Base-by-base conservation (phyloP, 2,113 vertebrate genomes). In the Seriola aureovittata region DNA sequence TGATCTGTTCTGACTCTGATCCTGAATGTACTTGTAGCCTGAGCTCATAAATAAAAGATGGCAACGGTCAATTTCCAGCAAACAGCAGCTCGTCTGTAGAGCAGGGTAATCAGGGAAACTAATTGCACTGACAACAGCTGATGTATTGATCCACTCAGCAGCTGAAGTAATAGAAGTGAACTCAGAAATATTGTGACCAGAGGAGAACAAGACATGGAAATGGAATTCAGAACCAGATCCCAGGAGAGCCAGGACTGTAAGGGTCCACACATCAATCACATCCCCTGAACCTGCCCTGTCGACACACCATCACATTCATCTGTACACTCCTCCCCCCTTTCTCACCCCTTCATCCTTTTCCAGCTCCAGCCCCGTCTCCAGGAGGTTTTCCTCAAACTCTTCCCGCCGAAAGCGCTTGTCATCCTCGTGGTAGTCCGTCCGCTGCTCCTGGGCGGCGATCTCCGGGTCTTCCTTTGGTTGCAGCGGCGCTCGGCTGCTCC, bases 321-420 rank as follows among this genome's bases (percentile, higher is more conserved):
- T 17, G 2, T 50, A 21, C 62, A 52, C 5, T 17, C 17, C 8
- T 0, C 6, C 11, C 6, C 21, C 10, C 40, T 19, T 10, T 32
- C 90, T 97, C 89, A 99, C 98, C 71, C 93, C 95, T 86, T 98
- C 97, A 9, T 99, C 97, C 0, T 85, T 97, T 85, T 99, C 98
- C 91, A 99, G 93, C 93, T 98, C 96, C 78, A 99, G 95, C 5
- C 98, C 98, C 0, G 96, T 96, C 87, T 97, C 96, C 46, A 93
- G 85, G 0, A 99, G 97, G 89, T 98, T 98, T 19, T 96, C 95
- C 75, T 99, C 98, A 0, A 97, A 99, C 87, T 99, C 97, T 5
- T 97, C 95, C 60, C 97, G 89, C 50, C 93, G 96, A 81, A 95
- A 94, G 29, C 94, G 95, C 91, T 97, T 96, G 93, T 98, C 97